Percentiles rank a stretch among this genome's conserved stretches.
Conservation (phyloP, 1,140 invertebrate species). For the Tetramorium simillimum region DNA sequence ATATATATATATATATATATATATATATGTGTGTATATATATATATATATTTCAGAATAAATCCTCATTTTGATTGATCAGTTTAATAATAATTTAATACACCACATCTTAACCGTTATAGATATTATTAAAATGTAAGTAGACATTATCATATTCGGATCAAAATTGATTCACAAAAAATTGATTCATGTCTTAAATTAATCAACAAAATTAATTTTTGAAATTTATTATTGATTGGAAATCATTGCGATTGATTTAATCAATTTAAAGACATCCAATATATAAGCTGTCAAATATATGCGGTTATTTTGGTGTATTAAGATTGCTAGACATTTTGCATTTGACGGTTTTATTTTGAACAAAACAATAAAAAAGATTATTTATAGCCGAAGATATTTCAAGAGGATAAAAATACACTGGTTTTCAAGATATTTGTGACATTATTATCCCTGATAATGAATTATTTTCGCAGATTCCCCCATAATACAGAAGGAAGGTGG, state of each 20-base stretch:
- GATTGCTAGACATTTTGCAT: neutral
- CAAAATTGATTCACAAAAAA: constrained; percentile 10
- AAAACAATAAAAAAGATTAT: neutral
- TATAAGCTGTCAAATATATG: constrained; percentile 2
- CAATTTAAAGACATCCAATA: neutral
- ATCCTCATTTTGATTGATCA: neutral
- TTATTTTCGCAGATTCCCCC: constrained; percentile 34
- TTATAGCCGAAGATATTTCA: neutral
- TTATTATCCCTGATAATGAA: constrained; percentile 4
- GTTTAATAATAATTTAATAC: neutral
- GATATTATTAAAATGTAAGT: neutral
- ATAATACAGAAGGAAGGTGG: neutral
- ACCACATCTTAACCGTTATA: neutral
- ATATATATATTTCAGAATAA: neutral
- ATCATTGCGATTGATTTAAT: neutral
- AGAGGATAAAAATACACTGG: neutral
- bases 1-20: no score
- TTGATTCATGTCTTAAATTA: neutral
- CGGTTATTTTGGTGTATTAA: neutral
- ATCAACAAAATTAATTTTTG: neutral
- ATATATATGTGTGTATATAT: no score
- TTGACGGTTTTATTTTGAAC: neutral
- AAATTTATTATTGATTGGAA: neutral
- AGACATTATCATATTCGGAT: neutral
- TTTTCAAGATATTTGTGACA: neutral